Percentiles rank a stretch among this genome's conserved stretches.
phyloP scores from a whole-genome alignment of 2,797 vertebrate species.

The Linurgus olivaceus region DNA sequence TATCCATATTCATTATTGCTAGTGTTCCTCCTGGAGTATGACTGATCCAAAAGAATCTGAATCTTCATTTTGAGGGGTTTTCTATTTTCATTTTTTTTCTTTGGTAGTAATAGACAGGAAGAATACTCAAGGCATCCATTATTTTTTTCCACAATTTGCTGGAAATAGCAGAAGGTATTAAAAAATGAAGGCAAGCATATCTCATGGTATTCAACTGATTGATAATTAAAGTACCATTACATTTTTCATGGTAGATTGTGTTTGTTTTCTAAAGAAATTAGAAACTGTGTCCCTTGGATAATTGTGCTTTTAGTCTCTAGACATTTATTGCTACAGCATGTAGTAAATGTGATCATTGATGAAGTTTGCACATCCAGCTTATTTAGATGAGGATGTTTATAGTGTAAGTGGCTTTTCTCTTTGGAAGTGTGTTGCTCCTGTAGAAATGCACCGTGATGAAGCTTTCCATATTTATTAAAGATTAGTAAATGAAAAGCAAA shows the following conservation, averaged over 20 bases:
- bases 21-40: conserved; percentile 40
- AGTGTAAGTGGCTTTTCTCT: not conserved
- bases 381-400: not conserved
- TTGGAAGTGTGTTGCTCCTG: not conserved
- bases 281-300: conserved; percentile 40
- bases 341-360: conserved; percentile 27
- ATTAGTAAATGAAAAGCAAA: not conserved
- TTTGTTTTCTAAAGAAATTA: conserved; percentile 64
- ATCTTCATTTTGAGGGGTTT: not conserved
- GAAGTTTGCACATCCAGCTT: not conserved
- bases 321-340: conserved; percentile 48
- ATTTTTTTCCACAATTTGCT: conserved; percentile 67
- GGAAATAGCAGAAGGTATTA: conserved; percentile 66
- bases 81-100: not conserved
- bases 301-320: conserved; percentile 45
- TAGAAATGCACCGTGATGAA: not conserved
- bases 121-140: conserved; percentile 60
- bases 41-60: conserved; percentile 54
- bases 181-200: conserved; percentile 68
- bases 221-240: conserved; percentile 74
- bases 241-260: conserved; percentile 67
- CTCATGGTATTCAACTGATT: conserved; percentile 68
- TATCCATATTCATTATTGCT: conserved; percentile 33
- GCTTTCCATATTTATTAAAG: not conserved
- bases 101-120: conserved; percentile 41